Evolutionary conservation across 64 coral and sea anemone genomes (phyloP).

Genomic region (Catalaphyllia jardinei): DNA sequence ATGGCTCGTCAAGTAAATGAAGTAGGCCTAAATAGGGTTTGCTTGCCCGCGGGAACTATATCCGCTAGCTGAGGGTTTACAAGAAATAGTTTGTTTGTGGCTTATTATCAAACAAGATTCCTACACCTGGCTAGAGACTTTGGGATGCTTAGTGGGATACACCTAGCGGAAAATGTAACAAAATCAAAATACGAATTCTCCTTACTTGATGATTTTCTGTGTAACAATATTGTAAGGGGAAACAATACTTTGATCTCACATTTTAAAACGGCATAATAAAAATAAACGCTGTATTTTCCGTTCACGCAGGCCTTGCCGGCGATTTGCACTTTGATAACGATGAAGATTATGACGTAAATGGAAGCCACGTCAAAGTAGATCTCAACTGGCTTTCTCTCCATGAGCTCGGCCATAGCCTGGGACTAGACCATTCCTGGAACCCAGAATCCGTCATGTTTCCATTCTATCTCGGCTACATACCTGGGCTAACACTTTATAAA

Average conservation of each 20-base stretch:
- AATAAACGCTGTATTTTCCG: background rate
- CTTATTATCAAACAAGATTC: no score
- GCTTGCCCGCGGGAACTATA: background rate
- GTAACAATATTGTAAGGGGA: no score
- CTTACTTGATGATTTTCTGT: no score
- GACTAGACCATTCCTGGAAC: conserved; percentile 69
- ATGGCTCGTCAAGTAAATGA: background rate
- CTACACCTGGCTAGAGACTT: no score
- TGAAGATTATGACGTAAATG: conserved; percentile 52
- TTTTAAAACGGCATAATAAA: no score
- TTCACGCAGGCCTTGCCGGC: conserved; percentile 56
- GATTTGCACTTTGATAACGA: conserved; percentile 79
- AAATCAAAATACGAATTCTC: no score
- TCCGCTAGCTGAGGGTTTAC: no score
- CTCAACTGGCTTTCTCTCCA: conserved; percentile 77
- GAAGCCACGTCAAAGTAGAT: conserved; percentile 22
- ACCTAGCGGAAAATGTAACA: no score
- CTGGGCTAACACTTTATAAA: conserved; percentile 32
- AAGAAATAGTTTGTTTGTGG: no score
- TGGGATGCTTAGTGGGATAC: no score
- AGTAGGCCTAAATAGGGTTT: background rate
- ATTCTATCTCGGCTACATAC: conserved; percentile 53
- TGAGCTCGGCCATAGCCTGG: conserved; percentile 83
- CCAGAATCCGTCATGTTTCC: conserved; percentile 69
- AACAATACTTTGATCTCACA: no score